Base-by-base conservation (phyloP, 2,888 invertebrate genomes). In the Trisateles emortualis region DNA sequence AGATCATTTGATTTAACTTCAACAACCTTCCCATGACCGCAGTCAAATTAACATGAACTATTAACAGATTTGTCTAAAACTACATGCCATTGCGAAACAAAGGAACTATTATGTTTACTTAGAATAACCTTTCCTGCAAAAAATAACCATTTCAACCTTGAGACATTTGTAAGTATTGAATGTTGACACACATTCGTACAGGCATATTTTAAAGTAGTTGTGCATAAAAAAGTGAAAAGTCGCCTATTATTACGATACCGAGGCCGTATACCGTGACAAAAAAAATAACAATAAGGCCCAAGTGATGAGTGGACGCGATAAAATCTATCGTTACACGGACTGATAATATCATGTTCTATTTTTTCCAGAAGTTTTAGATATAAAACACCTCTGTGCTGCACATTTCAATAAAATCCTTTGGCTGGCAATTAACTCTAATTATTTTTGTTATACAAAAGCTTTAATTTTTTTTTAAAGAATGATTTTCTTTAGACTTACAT, bases 211-310 rank as follows among this genome's bases (percentile, higher is more conserved):
- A 75, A 64, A 72, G 60, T 65, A 68, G 53, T 61, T 50, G 65
- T 68, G 64, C 52, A 71, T 76, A 81, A 83, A 83, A 78, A 83
- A 83, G 79, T 77, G 81, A 79, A 84, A 84, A 78, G 76, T 57
- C 68, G 19, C 64, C 62, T 60, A 68, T 72, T 74, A 78, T 78
- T 72, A 74, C 72, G 68, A 65, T 67, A 60, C 40, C 77, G 74
- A 78, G 83, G 79, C 74, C 78, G 70, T 52, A 64, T 63, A 71
- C 77, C 76, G 79, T 80, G 78, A 83, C 79, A 72, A 64, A 61
- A 59, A 74, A 64, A 69, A 60, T 68, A 63, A 64, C 59, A 52
- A 6, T 19, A 13, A 38, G 52, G 50, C 41, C 13, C 57, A 64
- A 68, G 70, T 50, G 33, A 63, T 9, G 40, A 68, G 62, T 40